Evolutionary conservation across 2,797 vertebrate genomes (phyloP).

Genomic region (Pseudochromis fuscus): DNA sequence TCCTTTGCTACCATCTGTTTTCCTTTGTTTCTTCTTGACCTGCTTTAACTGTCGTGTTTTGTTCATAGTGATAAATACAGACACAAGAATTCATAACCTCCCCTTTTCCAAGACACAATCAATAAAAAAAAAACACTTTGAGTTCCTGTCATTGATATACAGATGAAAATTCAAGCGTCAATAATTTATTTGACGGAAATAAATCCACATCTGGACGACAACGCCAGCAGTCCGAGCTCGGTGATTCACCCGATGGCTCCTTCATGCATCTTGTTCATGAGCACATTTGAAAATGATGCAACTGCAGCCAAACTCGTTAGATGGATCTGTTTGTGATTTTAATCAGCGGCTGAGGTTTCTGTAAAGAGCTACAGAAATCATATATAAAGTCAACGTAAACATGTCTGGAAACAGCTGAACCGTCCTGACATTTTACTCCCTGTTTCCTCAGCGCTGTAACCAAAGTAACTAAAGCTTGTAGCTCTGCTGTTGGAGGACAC

Average conservation of each 20-base stretch:
- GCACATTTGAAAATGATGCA: conserved; percentile 15
- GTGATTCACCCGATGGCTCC: conserved; percentile 20
- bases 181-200: conserved; percentile 1
- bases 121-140: background rate
- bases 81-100: background rate
- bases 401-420: background rate
- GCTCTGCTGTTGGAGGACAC: background rate
- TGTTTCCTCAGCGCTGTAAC: background rate
- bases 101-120: background rate
- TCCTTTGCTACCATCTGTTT: conserved; percentile 12
- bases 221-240: conserved; percentile 2
- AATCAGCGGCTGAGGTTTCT: conserved; percentile 21
- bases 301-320: conserved; percentile 28
- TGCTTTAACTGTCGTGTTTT: conserved; percentile 7
- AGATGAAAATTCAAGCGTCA: background rate
- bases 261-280: conserved; percentile 15
- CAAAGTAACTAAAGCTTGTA: background rate
- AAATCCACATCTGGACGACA: conserved; percentile 40
- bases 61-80: background rate
- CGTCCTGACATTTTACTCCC: background rate
- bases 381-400: conserved; percentile 13
- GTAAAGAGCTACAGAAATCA: too few relatives aligned
- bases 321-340: conserved; percentile 9
- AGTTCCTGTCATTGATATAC: conserved; percentile 2
- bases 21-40: conserved; percentile 1